Percentiles rank a stretch among this genome's conserved stretches.
Evolutionary conservation across 2,888 invertebrate genomes (phyloP).

Genomic region (Eremobia ochroleuca): DNA sequence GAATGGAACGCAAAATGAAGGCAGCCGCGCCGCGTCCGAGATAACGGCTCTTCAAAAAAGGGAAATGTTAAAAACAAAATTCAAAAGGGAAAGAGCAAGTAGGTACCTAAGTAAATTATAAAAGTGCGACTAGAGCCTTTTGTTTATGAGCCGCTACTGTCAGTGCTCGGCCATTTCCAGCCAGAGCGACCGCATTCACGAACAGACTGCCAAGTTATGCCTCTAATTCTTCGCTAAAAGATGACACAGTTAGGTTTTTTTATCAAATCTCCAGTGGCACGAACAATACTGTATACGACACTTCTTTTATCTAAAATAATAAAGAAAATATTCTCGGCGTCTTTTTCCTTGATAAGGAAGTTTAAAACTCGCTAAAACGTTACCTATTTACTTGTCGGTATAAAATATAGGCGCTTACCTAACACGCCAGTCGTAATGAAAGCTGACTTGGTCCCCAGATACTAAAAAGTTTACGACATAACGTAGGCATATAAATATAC

Average conservation of each 20-base stretch:
- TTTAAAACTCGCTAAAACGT: constrained; percentile 60
- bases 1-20: constrained; percentile 83
- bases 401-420: constrained; percentile 56
- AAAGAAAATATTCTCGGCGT: constrained; percentile 60
- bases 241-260: constrained; percentile 68
- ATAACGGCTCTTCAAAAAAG: constrained; percentile 85
- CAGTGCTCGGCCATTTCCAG: constrained; percentile 75
- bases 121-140: constrained; percentile 83
- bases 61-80: constrained; percentile 85
- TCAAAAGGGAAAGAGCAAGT: constrained; percentile 84
- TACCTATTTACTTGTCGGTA: constrained; percentile 62
- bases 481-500: constrained; percentile 63
- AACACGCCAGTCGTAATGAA: constrained; percentile 61
- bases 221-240: constrained; percentile 71
- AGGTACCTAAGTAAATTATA: constrained; percentile 86
- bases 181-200: constrained; percentile 73
- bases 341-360: constrained; percentile 56
- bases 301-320: constrained; percentile 66
- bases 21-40: constrained; percentile 79
- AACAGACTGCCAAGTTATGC: constrained; percentile 74
- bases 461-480: constrained; percentile 67
- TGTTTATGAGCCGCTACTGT: constrained; percentile 81
- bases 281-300: constrained; percentile 65
- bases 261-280: constrained; percentile 67
- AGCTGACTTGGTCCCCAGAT: constrained; percentile 66